Base-by-base conservation (phyloP, 2,113 vertebrate genomes). In the Sander lucioperca region DNA sequence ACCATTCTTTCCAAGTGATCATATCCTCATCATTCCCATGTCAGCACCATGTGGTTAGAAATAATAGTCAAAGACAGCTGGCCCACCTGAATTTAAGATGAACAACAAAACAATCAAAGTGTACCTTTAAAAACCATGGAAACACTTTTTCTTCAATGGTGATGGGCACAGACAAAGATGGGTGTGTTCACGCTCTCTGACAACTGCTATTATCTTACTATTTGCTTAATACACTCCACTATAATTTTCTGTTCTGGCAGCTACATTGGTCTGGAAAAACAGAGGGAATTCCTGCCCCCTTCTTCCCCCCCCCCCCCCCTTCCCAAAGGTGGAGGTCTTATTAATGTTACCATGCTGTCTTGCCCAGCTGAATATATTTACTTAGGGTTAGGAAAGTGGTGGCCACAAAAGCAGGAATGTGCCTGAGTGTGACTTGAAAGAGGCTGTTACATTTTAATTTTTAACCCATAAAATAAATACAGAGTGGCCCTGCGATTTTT, bases 401-500 rank as follows among this genome's bases (percentile, higher is more conserved):
- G 71, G 80, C 86, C 84, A 85, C 88, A 90, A 82, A 86, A 61
- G 80, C 83, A 88, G 88, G 88, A 92, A 92, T 92, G 91, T 88
- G 74, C 57, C 67, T 59, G 57, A 91, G 82, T 88, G 85, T 79
- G 86, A 88, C 87, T 90, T 91, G 65, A 94, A 92, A 91, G 87
- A 54, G 51, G 68, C 11, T 76, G 89, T 83, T 83, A 80, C 74
- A 69, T 92, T 91, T 91, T 67, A 59, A 88, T 88, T 91, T 89
- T 89, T 74, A 80, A 83, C 86, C 77, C 77, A 89, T 89, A 85
- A 93, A 93, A 86, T 88, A 94, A 94, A 94, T 64, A 91, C 84
- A 69, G 58, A 72, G 83, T 43, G 45, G 51, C 74, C 66, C 79
- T 74, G 67, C n/a, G 7, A 75, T 57, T 92, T 93, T 91, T 91